phyloP scores from a whole-genome alignment of 1,140 invertebrate species.

The Sesamia nonagrioides region DNA sequence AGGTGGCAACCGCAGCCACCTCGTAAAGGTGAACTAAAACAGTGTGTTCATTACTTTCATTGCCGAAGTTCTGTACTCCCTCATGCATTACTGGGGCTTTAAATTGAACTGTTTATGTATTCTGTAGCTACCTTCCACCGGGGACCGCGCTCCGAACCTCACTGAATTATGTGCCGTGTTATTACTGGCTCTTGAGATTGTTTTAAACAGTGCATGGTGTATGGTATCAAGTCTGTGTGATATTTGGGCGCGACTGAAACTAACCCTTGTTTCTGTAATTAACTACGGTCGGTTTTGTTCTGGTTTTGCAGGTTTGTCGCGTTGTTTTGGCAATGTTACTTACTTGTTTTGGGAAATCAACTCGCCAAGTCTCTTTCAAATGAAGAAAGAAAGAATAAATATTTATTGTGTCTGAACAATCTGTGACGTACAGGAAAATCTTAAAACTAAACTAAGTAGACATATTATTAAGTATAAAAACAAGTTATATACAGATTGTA shows the following conservation, averaged over 20 bases:
- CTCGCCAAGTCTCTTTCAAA: neutral
- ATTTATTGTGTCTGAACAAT: too few species aligned
- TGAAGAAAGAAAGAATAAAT: too few species aligned
- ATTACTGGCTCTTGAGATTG: constrained; percentile 45
- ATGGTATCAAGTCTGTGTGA: neutral
- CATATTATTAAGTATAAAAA: too few species aligned
- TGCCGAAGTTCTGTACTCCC: constrained; percentile 62
- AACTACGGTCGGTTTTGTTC: neutral
- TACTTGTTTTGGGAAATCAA: too few species aligned
- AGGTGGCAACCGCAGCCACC: constrained; percentile 44
- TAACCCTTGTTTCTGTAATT: neutral
- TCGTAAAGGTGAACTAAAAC: constrained; percentile 59
- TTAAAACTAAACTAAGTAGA: too few species aligned
- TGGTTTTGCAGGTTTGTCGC: neutral
- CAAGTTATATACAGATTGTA: too few species aligned
- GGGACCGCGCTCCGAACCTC: constrained; percentile 46
- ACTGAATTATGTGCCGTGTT: constrained; percentile 52
- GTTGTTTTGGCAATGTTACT: too few species aligned
- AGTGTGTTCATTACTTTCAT: constrained; percentile 60
- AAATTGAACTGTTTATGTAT: constrained; percentile 74
- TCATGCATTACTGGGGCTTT: constrained; percentile 62
- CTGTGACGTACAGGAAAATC: too few species aligned
- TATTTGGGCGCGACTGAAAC: neutral
- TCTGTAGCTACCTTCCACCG: constrained; percentile 59
- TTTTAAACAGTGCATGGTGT: constrained; percentile 33